Conservation (phyloP, 1,140 invertebrate genomes). For the Cydia strobilella region DNA sequence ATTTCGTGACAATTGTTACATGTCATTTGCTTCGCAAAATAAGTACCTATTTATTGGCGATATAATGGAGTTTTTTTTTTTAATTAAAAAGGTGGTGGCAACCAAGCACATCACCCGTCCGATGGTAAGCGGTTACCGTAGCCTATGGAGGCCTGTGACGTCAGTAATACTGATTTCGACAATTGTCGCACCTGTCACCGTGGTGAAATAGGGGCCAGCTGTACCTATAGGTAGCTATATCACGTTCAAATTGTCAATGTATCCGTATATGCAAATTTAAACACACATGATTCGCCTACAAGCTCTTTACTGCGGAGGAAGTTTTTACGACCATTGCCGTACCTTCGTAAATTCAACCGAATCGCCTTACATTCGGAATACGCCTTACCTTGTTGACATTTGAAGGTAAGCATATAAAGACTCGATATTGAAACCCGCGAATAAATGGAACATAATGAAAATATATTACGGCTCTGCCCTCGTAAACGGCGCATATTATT, state of each 20-base stretch:
- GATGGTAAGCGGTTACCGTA: too few relatives aligned
- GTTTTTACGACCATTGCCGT: conserved; percentile 41
- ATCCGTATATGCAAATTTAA: conserved; percentile 18
- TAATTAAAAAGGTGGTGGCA: too few relatives aligned
- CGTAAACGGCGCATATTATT: conserved; percentile 68
- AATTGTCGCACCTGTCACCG: too few relatives aligned
- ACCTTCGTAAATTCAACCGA: conserved; percentile 60
- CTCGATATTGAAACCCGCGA: conserved; percentile 61
- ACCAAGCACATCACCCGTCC: too few relatives aligned
- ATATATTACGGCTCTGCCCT: conserved; percentile 60
- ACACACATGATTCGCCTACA: conserved; percentile 33
- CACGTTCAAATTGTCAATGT: background rate
- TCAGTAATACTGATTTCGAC: too few relatives aligned
- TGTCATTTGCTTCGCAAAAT: too few relatives aligned
- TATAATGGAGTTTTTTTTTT: too few relatives aligned
- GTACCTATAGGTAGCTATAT: background rate
- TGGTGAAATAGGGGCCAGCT: too few relatives aligned
- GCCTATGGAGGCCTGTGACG: too few relatives aligned
- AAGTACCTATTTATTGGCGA: too few relatives aligned
- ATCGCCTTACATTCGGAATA: conserved; percentile 46
- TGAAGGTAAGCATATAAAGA: conserved; percentile 63
- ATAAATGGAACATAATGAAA: conserved; percentile 72
- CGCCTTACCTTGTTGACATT: conserved; percentile 58
- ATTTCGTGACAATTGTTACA: too few relatives aligned
- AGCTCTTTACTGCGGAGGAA: conserved; percentile 36